A percentile compares a stretch with the other conserved stretches of the same genome.
phyloP scores from a whole-genome alignment of 2,888 invertebrate genomes.

The Euplagia quadripunctaria region DNA sequence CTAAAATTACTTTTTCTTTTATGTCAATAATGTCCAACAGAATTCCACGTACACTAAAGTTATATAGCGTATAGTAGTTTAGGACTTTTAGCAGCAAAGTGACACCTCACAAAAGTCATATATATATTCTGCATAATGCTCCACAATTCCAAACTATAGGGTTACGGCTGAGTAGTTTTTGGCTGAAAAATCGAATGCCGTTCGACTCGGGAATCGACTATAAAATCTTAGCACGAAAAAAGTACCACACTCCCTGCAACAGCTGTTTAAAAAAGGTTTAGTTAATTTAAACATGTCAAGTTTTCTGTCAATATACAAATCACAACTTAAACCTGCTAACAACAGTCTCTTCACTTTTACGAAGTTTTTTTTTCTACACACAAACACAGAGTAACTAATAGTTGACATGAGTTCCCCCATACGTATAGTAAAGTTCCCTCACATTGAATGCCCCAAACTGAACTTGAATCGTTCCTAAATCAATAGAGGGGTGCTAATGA shows the following conservation, averaged over 20 bases:
- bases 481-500: conserved; percentile 50
- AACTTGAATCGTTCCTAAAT: conserved; percentile 30
- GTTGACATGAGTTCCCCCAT: neutral
- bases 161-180: neutral
- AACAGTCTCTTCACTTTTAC: neutral
- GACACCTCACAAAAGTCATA: too few species aligned
- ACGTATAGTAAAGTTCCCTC: neutral
- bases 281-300: neutral
- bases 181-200: neutral
- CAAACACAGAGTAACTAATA: neutral
- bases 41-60: neutral
- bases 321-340: neutral
- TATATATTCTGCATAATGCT: too few species aligned
- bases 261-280: too few species aligned
- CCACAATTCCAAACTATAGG: too few species aligned
- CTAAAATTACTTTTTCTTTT: neutral
- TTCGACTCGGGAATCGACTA: neutral
- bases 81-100: neutral
- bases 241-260: too few species aligned
- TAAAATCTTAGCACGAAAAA: neutral
- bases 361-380: neutral
- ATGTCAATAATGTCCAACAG: neutral
- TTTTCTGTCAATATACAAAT: neutral
- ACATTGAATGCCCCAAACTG: neutral
- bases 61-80: neutral